These are phyloP conservation scores for Cacatua alba DNA, from an alignment of 2,113 vertebrate species.

Conservation along the genomic window DNA sequence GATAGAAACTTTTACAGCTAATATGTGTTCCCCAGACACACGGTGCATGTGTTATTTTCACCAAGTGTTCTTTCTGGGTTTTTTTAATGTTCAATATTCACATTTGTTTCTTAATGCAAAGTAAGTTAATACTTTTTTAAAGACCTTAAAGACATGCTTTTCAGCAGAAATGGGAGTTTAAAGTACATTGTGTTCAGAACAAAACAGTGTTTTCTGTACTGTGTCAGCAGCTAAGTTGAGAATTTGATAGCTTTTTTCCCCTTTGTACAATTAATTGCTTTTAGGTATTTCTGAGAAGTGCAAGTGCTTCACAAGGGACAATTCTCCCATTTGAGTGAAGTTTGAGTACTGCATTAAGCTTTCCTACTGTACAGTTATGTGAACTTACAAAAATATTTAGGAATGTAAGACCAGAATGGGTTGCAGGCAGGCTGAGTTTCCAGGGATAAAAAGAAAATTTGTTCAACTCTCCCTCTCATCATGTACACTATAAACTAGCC, in stretches of 20 bases:
- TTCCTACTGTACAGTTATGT: conserved; percentile 5
- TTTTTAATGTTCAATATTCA: conserved; percentile 4
- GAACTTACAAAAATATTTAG: conserved; percentile 38
- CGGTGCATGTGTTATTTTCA: not conserved
- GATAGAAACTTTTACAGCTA: not conserved
- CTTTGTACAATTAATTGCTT: conserved; percentile 30
- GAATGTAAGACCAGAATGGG: not conserved
- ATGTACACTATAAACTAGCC: not conserved
- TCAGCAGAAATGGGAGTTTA: conserved; percentile 25
- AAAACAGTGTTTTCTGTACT: conserved; percentile 31
- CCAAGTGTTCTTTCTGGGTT: not conserved
- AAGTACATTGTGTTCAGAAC: conserved; percentile 33
- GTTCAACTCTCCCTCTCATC: not conserved
- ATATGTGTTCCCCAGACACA: not conserved
- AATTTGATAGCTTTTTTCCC: conserved; percentile 39
- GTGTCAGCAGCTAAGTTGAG: conserved; percentile 28
- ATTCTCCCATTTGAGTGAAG: not conserved
- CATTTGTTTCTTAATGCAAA: conserved; percentile 29
- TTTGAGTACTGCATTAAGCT: conserved; percentile 12
- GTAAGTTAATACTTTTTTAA: conserved; percentile 38
- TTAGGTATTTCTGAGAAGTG: conserved; percentile 24
- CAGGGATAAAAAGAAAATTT: not conserved
- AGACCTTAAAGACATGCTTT: conserved; percentile 26
- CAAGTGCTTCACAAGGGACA: conserved; percentile 11
- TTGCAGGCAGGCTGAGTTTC: not conserved